Evolutionary conservation across 2,113 vertebrate species (phyloP), one percentile per base, ranked within the genome.

Genomic region (Amphiprion percula): DNA sequence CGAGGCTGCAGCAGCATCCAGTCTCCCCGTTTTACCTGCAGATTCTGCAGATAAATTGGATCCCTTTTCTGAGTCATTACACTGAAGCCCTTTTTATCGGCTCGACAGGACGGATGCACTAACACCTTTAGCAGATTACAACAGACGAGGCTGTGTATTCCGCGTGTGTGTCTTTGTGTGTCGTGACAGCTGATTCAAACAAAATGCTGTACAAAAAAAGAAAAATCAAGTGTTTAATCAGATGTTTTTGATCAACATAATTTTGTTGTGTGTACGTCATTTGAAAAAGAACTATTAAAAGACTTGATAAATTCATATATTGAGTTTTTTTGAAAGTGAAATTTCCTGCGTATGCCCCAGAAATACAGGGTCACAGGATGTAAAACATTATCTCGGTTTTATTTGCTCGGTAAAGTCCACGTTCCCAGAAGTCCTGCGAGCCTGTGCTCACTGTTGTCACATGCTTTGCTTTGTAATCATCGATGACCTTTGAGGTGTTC

Each of bases 251-350:
- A 85, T 82, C 79, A 64, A 87, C 68, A 76, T 75, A 59, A 76
- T 72, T 86, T 81, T 90, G 41, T 74, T 85, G 74, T 84, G 79
- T 91, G 88, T 90, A 76, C 64, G 83, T 90, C 83, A 78, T 91
- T 82, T 83, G 52, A 89, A 79, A 74, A 87, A 74, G 17, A 91
- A 85, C 78, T 74, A 92, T 90, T 92, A 91, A 93, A 93, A 85
- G 60, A 83, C 81, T 68, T 90, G 87, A 82, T 88, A 67, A 91
- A 85, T 85, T 84, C 61, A 82, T 1, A 82, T 1, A 0, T 28
- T 39, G 14, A 1, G 21, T 70, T 73, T 49, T 66, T 47, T 24
- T 19, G n/a, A n/a, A 21, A 52, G n/a, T 19, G 9, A 14, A 12
- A 5, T 44, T 4, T 28, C 59, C 23, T 46, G 44, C 39, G 41